Evolutionary conservation across 2,888 invertebrate genomes (phyloP), one percentile per base, ranked within the genome.

Genomic region (Melipona beecheii): DNA sequence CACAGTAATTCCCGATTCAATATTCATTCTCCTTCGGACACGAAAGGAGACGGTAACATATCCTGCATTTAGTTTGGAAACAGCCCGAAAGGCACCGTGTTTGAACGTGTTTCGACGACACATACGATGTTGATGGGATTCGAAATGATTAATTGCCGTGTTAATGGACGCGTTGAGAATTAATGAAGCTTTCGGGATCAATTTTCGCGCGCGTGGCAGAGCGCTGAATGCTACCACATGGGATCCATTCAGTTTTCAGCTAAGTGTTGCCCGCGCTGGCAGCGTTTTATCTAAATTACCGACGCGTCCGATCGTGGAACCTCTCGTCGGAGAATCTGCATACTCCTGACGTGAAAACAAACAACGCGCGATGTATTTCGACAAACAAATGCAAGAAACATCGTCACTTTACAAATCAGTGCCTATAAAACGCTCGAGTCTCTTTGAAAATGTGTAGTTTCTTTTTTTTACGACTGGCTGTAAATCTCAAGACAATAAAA

Each of bases 111-210:
- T 56, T 24, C 13, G 52, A 36, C 66, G 43, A 62, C 52, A 31
- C 60, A 76, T 24, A 60, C 66, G 65, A 66, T 52, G 74, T 50
- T 74, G 66, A 74, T 60, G 65, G 78, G 65, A 74, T 74, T 68
- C 58, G 64, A 66, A 66, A 73, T 78, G 78, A 78, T 78, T 78
- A 78, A 78, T 78, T 66, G 72, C 50, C 74, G 56, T 36, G 58
- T 78, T 78, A 78, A 74, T 74, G 66, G 58, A 74, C 74, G 65
- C 66, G 65, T 52, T 58, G 58, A 65, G 73, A 74, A 78, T 78
- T 74, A 78, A 78, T 78, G 78, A 68, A 78, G 74, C 50, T 36
- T 24, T 74, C 66, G 78, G 66, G 66, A 78, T 74, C 58, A 78
- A 78, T 78, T 73, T 78, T 58, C 71, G 71, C 71, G 62, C 52